Evolutionary conservation across 2,113 vertebrate species (phyloP), one percentile per base, ranked within the genome.

Genomic region (Paratilapia polleni): DNA sequence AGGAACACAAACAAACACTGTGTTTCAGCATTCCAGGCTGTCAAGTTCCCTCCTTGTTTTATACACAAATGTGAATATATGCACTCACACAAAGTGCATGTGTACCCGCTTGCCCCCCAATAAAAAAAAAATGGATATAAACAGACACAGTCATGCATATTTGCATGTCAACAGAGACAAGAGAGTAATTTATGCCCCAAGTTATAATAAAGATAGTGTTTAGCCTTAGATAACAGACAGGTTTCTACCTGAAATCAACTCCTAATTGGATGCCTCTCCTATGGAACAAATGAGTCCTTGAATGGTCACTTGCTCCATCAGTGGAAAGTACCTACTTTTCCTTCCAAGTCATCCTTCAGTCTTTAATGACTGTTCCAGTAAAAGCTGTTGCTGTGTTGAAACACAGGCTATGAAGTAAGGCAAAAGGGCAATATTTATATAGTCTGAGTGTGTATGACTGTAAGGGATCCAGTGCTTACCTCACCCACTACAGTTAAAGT

Each of bases 351-450:
- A 82, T 91, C 84, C 61, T 70, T 92, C 90, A 90, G 70, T 90
- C 79, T 88, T 92, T 93, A 91, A 94, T 87, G 84, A 91, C 78
- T 83, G 73, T 87, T 89, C 85, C 82, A 86, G 89, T 93, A 92
- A 91, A 93, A 85, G 78, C 56, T 80, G 68, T 77, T 79, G 76
- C 88, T 82, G 31, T 91, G 91, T 87, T 84, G 86, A 88, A 90
- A 82, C 84, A 87, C 77, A 83, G 81, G 78, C 76, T 28, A 82
- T 92, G 88, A 91, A 76, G 85, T 92, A 83, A 91, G 70, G 81
- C 62, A 6, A 85, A 88, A 76, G 80, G 75, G 73, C 85, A 85
- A 87, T 93, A 86, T 94, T 92, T 92, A 81, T 88, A 81, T 83
- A 91, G 84, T 79, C 76, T 82, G 87, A 80, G 49, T 83, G 79